A percentile compares a stretch with the other conserved stretches of the same genome.
phyloP scores from a whole-genome alignment of 2,797 vertebrate genomes.

The Lagorchestes hirsutus region DNA sequence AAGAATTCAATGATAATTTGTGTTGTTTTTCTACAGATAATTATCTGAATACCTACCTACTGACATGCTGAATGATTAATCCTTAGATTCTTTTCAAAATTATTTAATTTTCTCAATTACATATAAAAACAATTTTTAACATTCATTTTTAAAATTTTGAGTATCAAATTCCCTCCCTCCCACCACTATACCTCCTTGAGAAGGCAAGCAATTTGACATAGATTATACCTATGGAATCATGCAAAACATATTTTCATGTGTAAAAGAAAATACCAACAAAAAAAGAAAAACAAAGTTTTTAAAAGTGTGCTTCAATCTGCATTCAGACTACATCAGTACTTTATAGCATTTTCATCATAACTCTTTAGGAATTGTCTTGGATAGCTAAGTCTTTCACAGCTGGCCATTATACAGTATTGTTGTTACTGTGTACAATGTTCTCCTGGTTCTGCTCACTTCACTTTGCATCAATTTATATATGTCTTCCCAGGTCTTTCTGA shows the following conservation, averaged over 20 bases:
- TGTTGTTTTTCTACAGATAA: neutral
- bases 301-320: neutral
- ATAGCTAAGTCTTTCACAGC: neutral
- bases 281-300: neutral
- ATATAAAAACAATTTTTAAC: neutral
- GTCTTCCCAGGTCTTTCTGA: neutral
- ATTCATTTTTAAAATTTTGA: neutral
- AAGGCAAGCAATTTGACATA: neutral
- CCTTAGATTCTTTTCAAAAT: neutral
- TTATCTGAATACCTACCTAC: neutral
- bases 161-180: neutral
- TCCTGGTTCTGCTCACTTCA: neutral
- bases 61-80: neutral
- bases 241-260: neutral
- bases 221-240: neutral
- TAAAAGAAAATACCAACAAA: neutral
- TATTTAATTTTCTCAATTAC: neutral
- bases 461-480: neutral
- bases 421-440: neutral
- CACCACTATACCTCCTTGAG: neutral
- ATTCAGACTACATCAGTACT: neutral
- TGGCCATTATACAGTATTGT: neutral
- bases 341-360: neutral
- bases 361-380: neutral
- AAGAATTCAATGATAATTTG: neutral